phyloP scores from a whole-genome alignment of 1,140 invertebrate genomes.

The Bombus waltoni region DNA sequence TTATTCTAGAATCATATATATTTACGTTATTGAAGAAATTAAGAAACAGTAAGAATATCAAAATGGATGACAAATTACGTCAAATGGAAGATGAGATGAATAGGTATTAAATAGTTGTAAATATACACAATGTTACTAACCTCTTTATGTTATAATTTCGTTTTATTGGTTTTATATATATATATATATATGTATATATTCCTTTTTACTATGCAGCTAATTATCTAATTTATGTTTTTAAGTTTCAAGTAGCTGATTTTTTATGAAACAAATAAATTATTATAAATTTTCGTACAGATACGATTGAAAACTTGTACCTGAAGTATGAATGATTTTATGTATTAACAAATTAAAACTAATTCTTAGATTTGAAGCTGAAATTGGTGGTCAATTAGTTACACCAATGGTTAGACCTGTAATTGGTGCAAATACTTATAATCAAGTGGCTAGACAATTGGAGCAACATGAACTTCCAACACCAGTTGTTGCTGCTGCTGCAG shows the following conservation, averaged over 20 bases:
- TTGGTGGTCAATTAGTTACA: slow-evolving; percentile 85
- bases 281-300: slow-evolving; percentile 15
- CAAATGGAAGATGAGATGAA: slow-evolving; percentile 94
- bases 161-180: neutral
- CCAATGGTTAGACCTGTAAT: slow-evolving; percentile 85
- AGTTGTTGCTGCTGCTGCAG: slow-evolving; percentile 76
- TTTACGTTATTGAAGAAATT: slow-evolving; percentile 48
- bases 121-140: slow-evolving; percentile 1
- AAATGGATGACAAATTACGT: slow-evolving; percentile 83
- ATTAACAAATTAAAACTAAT: slow-evolving; percentile 37
- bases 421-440: slow-evolving; percentile 86
- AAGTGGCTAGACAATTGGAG: slow-evolving; percentile 86
- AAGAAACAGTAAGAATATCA: slow-evolving; percentile 49
- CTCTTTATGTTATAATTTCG: neutral
- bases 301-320: neutral
- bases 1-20: neutral
- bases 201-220: neutral
- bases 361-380: slow-evolving; percentile 93
- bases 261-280: slow-evolving; percentile 28
- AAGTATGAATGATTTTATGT: slow-evolving; percentile 4
- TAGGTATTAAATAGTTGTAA: slow-evolving; percentile 82
- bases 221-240: neutral
- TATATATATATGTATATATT: neutral
- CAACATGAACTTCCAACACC: slow-evolving; percentile 81
- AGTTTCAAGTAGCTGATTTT: neutral